Conservation (phyloP, 2,888 invertebrate species). For the Pemphredon lugubris region DNA sequence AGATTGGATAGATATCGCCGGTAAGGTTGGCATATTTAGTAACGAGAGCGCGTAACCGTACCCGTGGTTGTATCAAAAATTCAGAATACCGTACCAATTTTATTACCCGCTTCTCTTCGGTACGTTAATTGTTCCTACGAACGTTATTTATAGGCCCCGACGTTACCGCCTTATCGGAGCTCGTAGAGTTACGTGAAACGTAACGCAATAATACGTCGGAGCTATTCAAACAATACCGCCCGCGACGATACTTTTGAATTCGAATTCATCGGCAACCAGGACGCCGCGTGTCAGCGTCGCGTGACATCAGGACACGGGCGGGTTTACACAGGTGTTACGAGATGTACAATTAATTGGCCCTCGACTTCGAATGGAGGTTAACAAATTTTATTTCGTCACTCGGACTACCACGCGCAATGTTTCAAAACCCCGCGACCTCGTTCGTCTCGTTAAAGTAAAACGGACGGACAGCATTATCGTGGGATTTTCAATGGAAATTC, state of each 20-base stretch:
- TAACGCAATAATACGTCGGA: slow-evolving; percentile 10
- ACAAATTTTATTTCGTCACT: slow-evolving; percentile 66
- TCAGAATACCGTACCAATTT: slow-evolving; percentile 38
- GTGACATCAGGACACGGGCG: slow-evolving; percentile 23
- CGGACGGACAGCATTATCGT: no score
- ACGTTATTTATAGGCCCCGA: no score
- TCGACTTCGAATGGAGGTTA: slow-evolving; percentile 58
- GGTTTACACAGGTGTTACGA: slow-evolving; percentile 75
- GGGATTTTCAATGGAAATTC: no score
- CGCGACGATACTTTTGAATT: slow-evolving; percentile 20
- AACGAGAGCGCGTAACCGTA: slow-evolving; percentile 35
- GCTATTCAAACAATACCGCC: slow-evolving; percentile 45
- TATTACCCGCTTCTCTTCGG: slow-evolving; percentile 29
- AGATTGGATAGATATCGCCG: slow-evolving; percentile 62
- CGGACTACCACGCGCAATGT: slow-evolving; percentile 33
- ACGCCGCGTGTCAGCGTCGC: slow-evolving; percentile 35
- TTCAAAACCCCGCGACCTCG: not conserved
- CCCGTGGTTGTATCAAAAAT: slow-evolving; percentile 39
- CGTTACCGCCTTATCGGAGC: no score
- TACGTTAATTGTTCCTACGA: no score
- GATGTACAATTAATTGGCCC: slow-evolving; percentile 68
- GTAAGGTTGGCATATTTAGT: slow-evolving; percentile 55
- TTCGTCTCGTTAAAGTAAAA: no score
- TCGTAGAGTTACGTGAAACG: slow-evolving; percentile 22
- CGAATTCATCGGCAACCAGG: slow-evolving; percentile 36